Conservation (phyloP, 2,797 vertebrate species). For the Champsocephalus gunnari region DNA sequence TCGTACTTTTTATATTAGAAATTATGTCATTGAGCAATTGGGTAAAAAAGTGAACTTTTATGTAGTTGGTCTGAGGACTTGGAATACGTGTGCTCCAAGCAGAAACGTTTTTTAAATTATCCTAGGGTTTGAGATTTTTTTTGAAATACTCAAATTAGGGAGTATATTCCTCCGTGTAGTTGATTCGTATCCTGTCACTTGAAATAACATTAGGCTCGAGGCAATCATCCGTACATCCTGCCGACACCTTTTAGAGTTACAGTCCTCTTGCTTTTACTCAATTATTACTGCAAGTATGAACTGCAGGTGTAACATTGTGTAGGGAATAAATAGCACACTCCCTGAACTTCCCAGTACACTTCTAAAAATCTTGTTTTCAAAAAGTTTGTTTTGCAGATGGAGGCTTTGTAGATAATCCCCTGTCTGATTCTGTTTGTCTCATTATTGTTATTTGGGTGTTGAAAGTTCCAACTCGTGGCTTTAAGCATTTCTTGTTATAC, state of each 20-base stretch:
- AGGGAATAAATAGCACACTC: not conserved
- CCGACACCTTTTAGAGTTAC: not conserved
- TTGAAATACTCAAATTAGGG: not conserved
- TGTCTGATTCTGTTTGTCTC: not conserved
- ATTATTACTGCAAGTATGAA: not conserved
- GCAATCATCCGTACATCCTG: not conserved
- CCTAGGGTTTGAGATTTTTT: not conserved
- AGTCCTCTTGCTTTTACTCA: not conserved
- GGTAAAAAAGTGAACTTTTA: slow-evolving; percentile 5
- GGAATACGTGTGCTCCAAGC: not conserved
- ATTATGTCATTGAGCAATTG: slow-evolving; percentile 23
- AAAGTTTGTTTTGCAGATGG: not conserved
- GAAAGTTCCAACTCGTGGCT: not conserved
- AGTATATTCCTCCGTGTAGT: not conserved
- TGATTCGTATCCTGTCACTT: not conserved
- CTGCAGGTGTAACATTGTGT: not conserved
- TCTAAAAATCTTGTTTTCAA: not conserved
- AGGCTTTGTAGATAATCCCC: not conserved
- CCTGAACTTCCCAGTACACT: not conserved
- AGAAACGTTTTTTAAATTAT: not conserved
- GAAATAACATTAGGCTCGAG: not conserved
- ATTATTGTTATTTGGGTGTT: not conserved
- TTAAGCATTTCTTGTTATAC: not conserved
- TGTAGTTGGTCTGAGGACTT: not conserved
- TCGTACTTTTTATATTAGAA: not conserved